Evolutionary conservation across 2,797 vertebrate species (phyloP), one percentile per base, ranked within the genome.

Genomic region (Malurus splendens): DNA sequence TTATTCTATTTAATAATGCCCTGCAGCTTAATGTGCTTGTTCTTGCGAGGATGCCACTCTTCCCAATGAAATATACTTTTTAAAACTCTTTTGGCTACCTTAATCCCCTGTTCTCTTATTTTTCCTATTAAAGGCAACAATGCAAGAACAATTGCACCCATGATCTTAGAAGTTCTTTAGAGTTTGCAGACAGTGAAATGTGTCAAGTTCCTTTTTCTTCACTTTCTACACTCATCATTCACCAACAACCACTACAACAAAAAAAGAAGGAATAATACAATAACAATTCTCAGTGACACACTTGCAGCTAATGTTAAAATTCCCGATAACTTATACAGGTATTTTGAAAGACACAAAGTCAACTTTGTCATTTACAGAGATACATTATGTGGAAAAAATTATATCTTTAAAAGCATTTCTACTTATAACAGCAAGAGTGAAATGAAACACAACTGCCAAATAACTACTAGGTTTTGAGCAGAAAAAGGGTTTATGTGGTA

Each of bases 341-440:
- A 78, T 89, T 80, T 86, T 72, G 87, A 95, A 95, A 93, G 61
- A 92, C 52, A 83, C 38, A 64, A 61, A 75, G 60, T 87, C 60
- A 57, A 64, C 71, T 87, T 85, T 57, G 77, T 90, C 38, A 82
- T 91, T 95, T 94, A 27, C 17, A 90, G 50, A 87, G 60, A 27
- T 52, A 91, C 61, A 91, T 93, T 93, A 92, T 84, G 48, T 87
- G 75, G 47, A 87, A 78, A 91, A 82, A 86, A 90, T 50, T 8
- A 54, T 87, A 89, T 75, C 48, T 92, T 94, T 93, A 87, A 83
- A 93, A 82, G 61, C 66, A 62, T 92, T 92, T 96, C 89, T 92
- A 85, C 76, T 92, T 92, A 80, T 65, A 94, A n/a, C 82, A 93
- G 62, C 84, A 92, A 92, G 52, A 91, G 17, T 3, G 5, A 95